These are phyloP conservation scores for Drosophila sechellia DNA, from an alignment of 1,140 invertebrate species.

Conservation along the genomic window DNA sequence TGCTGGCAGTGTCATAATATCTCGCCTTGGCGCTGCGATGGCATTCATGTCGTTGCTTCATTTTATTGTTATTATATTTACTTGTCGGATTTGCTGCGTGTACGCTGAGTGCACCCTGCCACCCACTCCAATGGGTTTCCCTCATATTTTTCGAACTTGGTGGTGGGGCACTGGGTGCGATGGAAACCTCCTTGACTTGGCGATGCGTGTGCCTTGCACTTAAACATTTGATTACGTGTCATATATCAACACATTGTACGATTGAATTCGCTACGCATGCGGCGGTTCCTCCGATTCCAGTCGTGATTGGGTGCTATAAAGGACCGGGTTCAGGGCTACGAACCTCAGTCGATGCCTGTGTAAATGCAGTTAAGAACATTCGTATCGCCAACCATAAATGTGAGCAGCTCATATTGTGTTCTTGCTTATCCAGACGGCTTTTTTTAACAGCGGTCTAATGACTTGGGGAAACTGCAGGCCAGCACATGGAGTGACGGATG, in stretches of 20 bases:
- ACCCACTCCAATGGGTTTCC: slow-evolving; percentile 23
- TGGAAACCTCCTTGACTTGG: slow-evolving; percentile 9
- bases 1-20: slow-evolving; percentile 74
- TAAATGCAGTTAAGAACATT: slow-evolving; percentile 44
- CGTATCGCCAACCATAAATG: slow-evolving; percentile 45
- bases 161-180: background rate
- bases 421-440: slow-evolving; percentile 41
- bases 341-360: slow-evolving; percentile 23
- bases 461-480: slow-evolving; percentile 23
- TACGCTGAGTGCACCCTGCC: slow-evolving; percentile 9
- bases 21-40: slow-evolving; percentile 65
- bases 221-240: slow-evolving; percentile 81
- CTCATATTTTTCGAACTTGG: slow-evolving; percentile 19
- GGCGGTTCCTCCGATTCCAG: slow-evolving; percentile 10
- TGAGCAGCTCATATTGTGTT: slow-evolving; percentile 44
- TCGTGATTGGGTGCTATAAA: slow-evolving; percentile 64
- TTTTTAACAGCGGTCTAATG: slow-evolving; percentile 37
- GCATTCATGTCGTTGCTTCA: slow-evolving; percentile 70
- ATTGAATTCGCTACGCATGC: slow-evolving; percentile 63
- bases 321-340: slow-evolving; percentile 4
- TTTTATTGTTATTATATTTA: slow-evolving; percentile 84
- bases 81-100: slow-evolving; percentile 74
- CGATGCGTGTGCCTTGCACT: slow-evolving; percentile 74
- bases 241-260: slow-evolving; percentile 78
- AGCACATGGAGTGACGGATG: slow-evolving; percentile 3